Conservation (phyloP, 2,797 vertebrate genomes). For the Todus mexicanus region DNA sequence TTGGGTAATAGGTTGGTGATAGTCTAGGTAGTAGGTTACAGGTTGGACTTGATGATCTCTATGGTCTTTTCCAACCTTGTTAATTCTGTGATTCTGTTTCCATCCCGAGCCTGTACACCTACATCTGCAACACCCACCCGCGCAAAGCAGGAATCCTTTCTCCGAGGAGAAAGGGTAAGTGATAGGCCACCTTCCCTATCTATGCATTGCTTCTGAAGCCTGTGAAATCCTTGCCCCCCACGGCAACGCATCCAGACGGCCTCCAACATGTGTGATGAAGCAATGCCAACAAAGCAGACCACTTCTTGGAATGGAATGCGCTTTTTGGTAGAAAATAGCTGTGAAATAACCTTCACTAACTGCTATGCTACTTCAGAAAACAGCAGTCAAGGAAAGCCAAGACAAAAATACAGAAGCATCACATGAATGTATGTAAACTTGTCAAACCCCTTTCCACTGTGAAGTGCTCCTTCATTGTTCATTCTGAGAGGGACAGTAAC, state of each 20-base stretch:
- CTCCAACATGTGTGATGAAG: rapidly evolving
- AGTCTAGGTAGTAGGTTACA: too few species aligned
- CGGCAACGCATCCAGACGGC: background rate
- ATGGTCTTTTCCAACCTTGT: too few species aligned
- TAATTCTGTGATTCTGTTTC: too few species aligned
- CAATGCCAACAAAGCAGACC: background rate
- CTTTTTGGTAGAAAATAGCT: background rate
- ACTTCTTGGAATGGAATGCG: background rate
- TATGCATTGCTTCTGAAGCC: background rate
- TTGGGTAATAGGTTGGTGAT: too few species aligned
- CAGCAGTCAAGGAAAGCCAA: background rate
- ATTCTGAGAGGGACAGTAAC: background rate
- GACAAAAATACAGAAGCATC: background rate
- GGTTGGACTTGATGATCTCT: too few species aligned
- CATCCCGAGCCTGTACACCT: rapidly evolving
- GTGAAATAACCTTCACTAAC: background rate
- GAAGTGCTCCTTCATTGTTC: background rate
- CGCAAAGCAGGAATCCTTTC: background rate
- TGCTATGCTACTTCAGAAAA: background rate
- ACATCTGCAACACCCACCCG: background rate
- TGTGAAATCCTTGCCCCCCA: background rate
- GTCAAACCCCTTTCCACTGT: background rate
- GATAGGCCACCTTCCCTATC: background rate
- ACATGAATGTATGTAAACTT: background rate
- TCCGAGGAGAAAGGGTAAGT: background rate